phyloP scores from a whole-genome alignment of 2,113 vertebrate species.

The Hemicordylus capensis region DNA sequence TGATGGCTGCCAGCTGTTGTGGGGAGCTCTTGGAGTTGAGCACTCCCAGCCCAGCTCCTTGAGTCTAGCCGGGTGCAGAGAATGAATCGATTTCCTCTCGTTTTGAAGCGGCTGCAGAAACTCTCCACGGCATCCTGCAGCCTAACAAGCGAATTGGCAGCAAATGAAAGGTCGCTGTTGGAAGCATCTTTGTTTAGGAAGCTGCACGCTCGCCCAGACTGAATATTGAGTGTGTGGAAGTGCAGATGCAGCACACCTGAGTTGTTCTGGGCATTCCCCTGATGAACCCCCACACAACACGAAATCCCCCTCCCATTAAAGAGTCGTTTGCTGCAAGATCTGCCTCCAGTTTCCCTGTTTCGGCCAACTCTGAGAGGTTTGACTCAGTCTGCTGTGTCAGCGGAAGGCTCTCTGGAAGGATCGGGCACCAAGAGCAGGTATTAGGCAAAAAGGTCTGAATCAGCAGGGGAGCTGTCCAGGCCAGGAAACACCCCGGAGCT shows the following conservation, averaged over 20 bases:
- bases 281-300: too few species aligned
- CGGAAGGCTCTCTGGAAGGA: too few species aligned
- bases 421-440: too few species aligned
- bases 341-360: not conserved
- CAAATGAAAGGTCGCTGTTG: not conserved
- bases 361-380: too few species aligned
- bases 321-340: not conserved
- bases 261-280: not conserved
- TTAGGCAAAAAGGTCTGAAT: too few species aligned
- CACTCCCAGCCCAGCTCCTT: fast-evolving
- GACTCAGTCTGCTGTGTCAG: too few species aligned
- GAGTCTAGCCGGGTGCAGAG: not conserved
- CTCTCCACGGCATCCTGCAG: too few species aligned
- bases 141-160: not conserved
- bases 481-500: too few species aligned
- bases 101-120: not conserved
- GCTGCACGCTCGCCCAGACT: not conserved
- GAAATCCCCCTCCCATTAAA: too few species aligned
- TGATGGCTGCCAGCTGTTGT: not conserved
- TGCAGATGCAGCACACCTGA: not conserved
- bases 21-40: not conserved
- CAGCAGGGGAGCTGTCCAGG: too few species aligned
- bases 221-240: not conserved
- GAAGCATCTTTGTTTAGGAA: not conserved
- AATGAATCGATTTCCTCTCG: not conserved